Base-by-base conservation (phyloP, 2,113 vertebrate species). In the Corythaeola cristata region DNA sequence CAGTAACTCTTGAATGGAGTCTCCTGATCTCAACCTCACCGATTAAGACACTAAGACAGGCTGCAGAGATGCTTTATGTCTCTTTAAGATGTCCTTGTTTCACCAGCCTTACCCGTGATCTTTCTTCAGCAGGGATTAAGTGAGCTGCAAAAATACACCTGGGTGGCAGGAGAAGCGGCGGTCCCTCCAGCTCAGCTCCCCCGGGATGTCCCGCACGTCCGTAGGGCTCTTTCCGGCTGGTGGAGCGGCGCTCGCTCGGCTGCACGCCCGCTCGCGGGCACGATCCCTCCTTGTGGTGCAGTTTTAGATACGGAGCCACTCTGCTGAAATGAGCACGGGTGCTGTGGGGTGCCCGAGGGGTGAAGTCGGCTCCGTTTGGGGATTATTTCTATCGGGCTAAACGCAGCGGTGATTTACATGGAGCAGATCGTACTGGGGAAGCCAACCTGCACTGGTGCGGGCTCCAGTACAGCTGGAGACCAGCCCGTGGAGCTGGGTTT, bases 51-150 rank as follows among this genome's bases (percentile, higher is more conserved):
- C 88, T 87, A 23, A 94, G 88, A 66, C 73, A 53, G 56, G 83
- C 93, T 84, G 73, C 86, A 95, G 71, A 85, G 91, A 91, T 93
- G 59, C 94, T 80, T 73, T 82, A 26, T 89, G 19, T 84, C 88
- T 96, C 97, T 97, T 95, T 92, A 80, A 75, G 88, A 92, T 91
- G 97, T 87, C 97, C 82, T 94, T 35, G 4, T 98, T 96, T 97
- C 92, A 95, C 88, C 94, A 94, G 87, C 85, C 62, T 91, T 97
- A 87, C 80, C 90, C 81, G 90, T 95, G 93, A 96, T 74, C 92
- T 94, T 59, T 20, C 86, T 93, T 93, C 87, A 76, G 62, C 17
- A 79, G 59, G 94, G 95, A 96, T 97, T 96, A 96, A 88, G 81
- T 0, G 33, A 94, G 75, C 60, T 86, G 83, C 49, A 81, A 2